phyloP scores from a whole-genome alignment of 2,888 invertebrate species.

The Flexamia atlantica region DNA sequence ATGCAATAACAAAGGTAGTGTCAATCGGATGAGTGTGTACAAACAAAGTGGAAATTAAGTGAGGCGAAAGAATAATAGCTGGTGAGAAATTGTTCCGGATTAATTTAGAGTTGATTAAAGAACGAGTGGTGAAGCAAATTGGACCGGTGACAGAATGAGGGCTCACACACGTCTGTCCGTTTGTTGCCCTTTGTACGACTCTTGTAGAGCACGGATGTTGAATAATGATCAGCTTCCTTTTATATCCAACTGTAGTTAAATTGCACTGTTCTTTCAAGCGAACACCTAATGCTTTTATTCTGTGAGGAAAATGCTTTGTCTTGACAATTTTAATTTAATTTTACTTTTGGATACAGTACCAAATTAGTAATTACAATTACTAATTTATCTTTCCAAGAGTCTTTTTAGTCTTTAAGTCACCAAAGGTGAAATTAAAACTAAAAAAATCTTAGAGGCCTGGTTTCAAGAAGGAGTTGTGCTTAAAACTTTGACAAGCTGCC shows the following conservation, averaged over 20 bases:
- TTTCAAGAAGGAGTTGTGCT: too few species aligned
- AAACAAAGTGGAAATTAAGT: conserved; percentile 8
- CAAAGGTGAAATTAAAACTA: too few species aligned
- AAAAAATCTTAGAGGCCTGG: too few species aligned
- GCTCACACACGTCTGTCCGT: conserved; percentile 32
- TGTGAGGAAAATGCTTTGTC: too few species aligned
- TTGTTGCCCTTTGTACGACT: conserved; percentile 22
- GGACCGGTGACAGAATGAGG: conserved; percentile 34
- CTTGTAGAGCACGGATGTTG: not conserved
- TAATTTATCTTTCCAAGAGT: too few species aligned
- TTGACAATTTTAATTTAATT: too few species aligned
- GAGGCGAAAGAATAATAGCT: conserved; percentile 1
- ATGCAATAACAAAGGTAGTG: not conserved
- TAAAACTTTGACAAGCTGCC: too few species aligned
- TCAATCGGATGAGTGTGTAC: not conserved
- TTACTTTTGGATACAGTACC: too few species aligned
- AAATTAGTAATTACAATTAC: too few species aligned
- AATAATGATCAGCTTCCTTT: conserved; percentile 13
- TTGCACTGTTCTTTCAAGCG: not conserved
- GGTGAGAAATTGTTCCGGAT: conserved; percentile 16
- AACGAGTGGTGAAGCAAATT: conserved; percentile 27
- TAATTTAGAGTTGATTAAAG: conserved; percentile 42
- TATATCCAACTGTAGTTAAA: not conserved
- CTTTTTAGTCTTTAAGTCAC: too few species aligned
- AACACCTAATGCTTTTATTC: too few species aligned